Conservation (phyloP, 2,113 vertebrate genomes). For the Synodontis membranacea region DNA sequence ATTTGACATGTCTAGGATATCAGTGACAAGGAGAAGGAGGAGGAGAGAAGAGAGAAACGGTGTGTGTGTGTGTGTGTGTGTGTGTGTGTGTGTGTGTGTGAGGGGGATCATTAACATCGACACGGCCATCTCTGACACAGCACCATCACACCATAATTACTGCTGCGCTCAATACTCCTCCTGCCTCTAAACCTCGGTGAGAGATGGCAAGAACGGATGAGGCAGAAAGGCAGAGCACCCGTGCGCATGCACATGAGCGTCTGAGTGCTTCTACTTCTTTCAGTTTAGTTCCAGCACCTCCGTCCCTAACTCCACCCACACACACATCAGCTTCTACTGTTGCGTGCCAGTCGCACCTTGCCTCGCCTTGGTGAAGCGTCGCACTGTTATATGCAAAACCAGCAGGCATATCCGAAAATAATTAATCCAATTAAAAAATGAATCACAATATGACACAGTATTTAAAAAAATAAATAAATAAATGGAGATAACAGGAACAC, state of each 20-base stretch:
- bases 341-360: background rate
- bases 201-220: background rate
- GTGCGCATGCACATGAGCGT: background rate
- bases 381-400: background rate
- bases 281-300: background rate
- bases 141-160: constrained; percentile 57
- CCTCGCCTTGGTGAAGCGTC: background rate
- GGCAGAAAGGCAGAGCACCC: background rate
- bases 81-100: too few relatives aligned
- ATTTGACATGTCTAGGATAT: constrained; percentile 16
- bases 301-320: background rate
- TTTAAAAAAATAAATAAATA: too few relatives aligned
- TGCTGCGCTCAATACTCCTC: constrained; percentile 40
- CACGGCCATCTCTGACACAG: constrained; percentile 53
- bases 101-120: constrained; percentile 55
- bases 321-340: background rate
- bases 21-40: constrained; percentile 2
- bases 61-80: constrained; percentile 11
- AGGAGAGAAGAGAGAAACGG: constrained; percentile 14
- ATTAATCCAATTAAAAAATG: background rate
- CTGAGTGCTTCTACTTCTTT: background rate
- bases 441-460: background rate
- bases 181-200: constrained; percentile 34
- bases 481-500: background rate
- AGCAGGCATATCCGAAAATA: background rate